Evolutionary conservation across 2,888 invertebrate species (phyloP).

Genomic region (Catotricha subobsoleta): DNA sequence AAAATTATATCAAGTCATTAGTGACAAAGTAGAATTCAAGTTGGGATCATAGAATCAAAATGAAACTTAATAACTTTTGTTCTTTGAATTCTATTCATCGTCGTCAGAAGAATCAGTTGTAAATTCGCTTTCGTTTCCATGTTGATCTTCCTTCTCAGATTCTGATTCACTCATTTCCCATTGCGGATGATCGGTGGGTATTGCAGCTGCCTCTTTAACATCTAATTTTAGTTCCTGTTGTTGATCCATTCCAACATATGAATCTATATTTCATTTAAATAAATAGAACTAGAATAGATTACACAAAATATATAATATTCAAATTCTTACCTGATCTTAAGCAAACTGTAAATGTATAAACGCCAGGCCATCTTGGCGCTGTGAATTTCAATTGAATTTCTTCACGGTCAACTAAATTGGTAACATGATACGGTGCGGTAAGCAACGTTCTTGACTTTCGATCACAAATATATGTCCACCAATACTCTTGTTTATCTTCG

Average conservation of each 20-base stretch:
- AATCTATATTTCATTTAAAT: constrained; percentile 38
- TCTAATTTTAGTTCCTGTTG: constrained; percentile 90
- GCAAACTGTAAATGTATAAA: constrained; percentile 83
- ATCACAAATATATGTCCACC: constrained; percentile 99
- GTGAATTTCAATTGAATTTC: constrained; percentile 92
- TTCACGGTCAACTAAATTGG: constrained; percentile 74
- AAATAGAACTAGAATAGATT: background rate
- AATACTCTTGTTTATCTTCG: constrained; percentile 91
- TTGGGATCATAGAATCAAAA: too few species aligned
- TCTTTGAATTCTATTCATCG: background rate
- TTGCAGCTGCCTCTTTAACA: constrained; percentile 86
- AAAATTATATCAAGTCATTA: too few species aligned
- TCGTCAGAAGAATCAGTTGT: constrained; percentile 34
- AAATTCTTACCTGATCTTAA: constrained; percentile 66
- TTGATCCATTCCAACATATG: constrained; percentile 93
- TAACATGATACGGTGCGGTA: constrained; percentile 85
- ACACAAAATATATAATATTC: background rate
- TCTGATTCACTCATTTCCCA: constrained; percentile 95
- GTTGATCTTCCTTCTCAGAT: constrained; percentile 43
- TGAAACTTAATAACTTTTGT: too few species aligned
- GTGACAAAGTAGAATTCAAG: too few species aligned
- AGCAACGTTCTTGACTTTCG: constrained; percentile 79
- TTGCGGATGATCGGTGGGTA: constrained; percentile 87
- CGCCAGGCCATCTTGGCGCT: constrained; percentile 84
- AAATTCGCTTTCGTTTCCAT: constrained; percentile 45